Base-by-base conservation (phyloP, 2,888 invertebrate genomes). In the Silvanus unidentatus region DNA sequence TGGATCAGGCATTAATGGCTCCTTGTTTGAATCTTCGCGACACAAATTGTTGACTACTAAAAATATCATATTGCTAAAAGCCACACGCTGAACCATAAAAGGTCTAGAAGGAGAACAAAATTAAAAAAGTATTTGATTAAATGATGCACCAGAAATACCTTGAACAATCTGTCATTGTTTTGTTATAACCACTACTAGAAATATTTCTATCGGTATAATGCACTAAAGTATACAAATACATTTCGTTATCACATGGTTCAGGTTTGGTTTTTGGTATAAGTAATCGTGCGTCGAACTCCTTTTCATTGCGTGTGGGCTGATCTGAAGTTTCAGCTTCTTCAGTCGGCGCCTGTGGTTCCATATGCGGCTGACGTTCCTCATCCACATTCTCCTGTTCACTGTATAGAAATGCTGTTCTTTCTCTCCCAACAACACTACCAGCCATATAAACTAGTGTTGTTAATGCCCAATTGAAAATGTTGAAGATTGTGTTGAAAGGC, bases 191-290 rank as follows among this genome's bases (percentile, higher is more conserved):
- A 45, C 66, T 68, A 14, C 49, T 62, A 0, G 68, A 63, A 16
- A 65, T 60, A 44, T 69, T 68, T 38, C 64, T 57, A 16, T 68
- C 66, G 2, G 62, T 62, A 45, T 69, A 69, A 47, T 66, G 64
- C 1, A 66, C 58, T 40, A 72, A 48, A n/a, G 61, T 66, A 47
- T 70, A 72, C 6, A 72, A 45, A 54, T 62, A 68, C 55, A 70
- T 59, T 44, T 87, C 82, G 64, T 88, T 79, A 67, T 94, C 93
- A 69, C 93, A 94, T 1, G 91, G 85, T 53, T 88, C 85, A 1
- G 90, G 89, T 45, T 86, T 78, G 0, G 93, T 92, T 59, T 89
- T 77, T n/a, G 44, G 84, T 57, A 88, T 81, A 32, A 84, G 71
- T 1, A 86, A 79, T 40, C 62, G 49, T 4, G 59, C 62, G 66